A percentile compares a stretch with the other conserved stretches of the same genome.
These are phyloP conservation scores for Achlya flavicornis DNA, from an alignment of 2,888 invertebrate species.

Conservation along the genomic window DNA sequence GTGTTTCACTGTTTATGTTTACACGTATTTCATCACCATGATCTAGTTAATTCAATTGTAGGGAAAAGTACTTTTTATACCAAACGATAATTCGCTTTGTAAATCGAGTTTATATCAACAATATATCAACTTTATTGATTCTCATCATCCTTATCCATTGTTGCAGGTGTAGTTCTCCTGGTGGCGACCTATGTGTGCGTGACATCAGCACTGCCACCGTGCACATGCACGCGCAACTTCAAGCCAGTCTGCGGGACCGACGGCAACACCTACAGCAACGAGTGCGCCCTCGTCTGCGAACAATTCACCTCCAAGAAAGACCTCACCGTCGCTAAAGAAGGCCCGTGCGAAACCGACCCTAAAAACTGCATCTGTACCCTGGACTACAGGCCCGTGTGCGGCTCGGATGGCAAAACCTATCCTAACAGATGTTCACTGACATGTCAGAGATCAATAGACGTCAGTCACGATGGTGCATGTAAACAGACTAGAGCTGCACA, in stretches of 20 bases:
- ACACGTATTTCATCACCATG: not conserved
- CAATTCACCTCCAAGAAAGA: conserved; percentile 18
- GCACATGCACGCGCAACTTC: conserved; percentile 50
- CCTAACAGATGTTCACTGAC: conserved; percentile 43
- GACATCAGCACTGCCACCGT: conserved; percentile 45
- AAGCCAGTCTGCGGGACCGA: conserved; percentile 88
- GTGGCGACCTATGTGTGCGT: conserved; percentile 35
- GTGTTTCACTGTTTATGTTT: not conserved
- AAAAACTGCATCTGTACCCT: conserved; percentile 36
- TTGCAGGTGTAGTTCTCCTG: conserved; percentile 47
- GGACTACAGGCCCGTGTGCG: conserved; percentile 47
- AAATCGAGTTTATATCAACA: too few species aligned
- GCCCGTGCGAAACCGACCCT: conserved; percentile 22
- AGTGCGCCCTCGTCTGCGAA: conserved; percentile 85
- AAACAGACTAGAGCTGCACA: conserved; percentile 21
- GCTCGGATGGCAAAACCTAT: conserved; percentile 48
- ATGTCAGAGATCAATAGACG: conserved; percentile 31
- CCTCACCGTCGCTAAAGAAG: conserved; percentile 22
- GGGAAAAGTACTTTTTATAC: too few species aligned
- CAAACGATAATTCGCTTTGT: too few species aligned
- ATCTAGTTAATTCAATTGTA: not conserved
- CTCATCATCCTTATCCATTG: conserved; percentile 2
- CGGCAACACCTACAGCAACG: conserved; percentile 87
- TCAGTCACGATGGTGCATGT: conserved; percentile 31
- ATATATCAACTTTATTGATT: too few species aligned